Conservation (phyloP, 2,113 vertebrate genomes). For the Alaudala cheleensis region DNA sequence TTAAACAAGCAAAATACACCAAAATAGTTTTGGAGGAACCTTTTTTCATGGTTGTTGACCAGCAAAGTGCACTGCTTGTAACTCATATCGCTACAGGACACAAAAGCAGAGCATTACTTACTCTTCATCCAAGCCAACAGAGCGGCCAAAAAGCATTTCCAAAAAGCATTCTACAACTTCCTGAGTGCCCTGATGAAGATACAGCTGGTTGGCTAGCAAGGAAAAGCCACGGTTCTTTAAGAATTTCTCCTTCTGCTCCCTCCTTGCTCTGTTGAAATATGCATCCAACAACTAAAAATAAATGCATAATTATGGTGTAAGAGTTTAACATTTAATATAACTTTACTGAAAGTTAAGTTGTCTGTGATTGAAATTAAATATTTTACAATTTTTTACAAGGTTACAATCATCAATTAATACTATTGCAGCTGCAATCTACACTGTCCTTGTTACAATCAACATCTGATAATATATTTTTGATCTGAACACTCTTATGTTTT, state of each 20-base stretch:
- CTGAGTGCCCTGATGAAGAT: constrained; percentile 91
- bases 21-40: background rate
- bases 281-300: constrained; percentile 88
- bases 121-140: constrained; percentile 91
- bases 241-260: constrained; percentile 96
- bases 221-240: constrained; percentile 96
- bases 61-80: background rate
- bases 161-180: constrained; percentile 90
- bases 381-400: background rate
- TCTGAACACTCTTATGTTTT: background rate
- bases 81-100: background rate
- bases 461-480: background rate
- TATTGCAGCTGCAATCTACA: background rate
- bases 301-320: constrained; percentile 26
- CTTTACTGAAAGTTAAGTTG: background rate
- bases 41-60: background rate
- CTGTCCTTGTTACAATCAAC: background rate
- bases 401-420: background rate
- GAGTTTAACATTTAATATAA: background rate
- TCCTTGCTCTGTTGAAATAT: constrained; percentile 91
- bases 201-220: constrained; percentile 95
- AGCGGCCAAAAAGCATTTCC: constrained; percentile 91
- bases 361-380: background rate
- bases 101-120: constrained; percentile 69
- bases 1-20: background rate